Base-by-base conservation (phyloP, 2,888 invertebrate genomes). In the Mayetiola destructor region DNA sequence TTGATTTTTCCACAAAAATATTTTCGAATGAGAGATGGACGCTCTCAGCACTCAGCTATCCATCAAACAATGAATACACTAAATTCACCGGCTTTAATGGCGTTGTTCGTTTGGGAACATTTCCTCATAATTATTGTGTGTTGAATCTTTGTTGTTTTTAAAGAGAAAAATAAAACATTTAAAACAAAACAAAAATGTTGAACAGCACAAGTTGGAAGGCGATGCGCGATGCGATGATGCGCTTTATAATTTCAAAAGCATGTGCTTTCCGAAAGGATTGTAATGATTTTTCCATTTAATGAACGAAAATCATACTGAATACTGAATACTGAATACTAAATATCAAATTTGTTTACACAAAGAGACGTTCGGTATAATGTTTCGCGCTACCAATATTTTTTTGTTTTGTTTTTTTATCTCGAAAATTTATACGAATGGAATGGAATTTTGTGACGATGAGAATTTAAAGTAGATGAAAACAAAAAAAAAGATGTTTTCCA, bases 111-210 rank as follows among this genome's bases (percentile, higher is more conserved):
- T 48, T 48, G 48, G 27, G n/a, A n/a, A n/a, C n/a, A 48, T 48
- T 48, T 48, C 48, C 12, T 6, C 5, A 27, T 48, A 48, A 48
- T 48, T 48, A 27, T 48, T 27, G 27, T 10, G 8, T 4, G 27
- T 27, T 48, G 48, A 27, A 27, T 48, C 27, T 23, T 48, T 48
- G 48, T 48, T 48, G 48, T 48, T 48, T 48, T 48, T 48, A 48
- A 48, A 48, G 27, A 27, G 48, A 48, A 48, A 48, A 23, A 27
- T 27, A 4, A 12, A 2, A 27, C 27, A 27, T 20, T n/a, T n/a
- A 12, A 32, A 32, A 32, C 20, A 14, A 37, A 12, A 16, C 8
- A 42, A 42, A 42, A 42, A 23, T 42, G n/a, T n/a, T n/a, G n/a
- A 42, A 42, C 42, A 42, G 14, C 21, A 42, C 21, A 42, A 42